A percentile compares a stretch with the other conserved stretches of the same genome.
phyloP scores from a whole-genome alignment of 2,888 invertebrate genomes.

The Eupeodes luniger region DNA sequence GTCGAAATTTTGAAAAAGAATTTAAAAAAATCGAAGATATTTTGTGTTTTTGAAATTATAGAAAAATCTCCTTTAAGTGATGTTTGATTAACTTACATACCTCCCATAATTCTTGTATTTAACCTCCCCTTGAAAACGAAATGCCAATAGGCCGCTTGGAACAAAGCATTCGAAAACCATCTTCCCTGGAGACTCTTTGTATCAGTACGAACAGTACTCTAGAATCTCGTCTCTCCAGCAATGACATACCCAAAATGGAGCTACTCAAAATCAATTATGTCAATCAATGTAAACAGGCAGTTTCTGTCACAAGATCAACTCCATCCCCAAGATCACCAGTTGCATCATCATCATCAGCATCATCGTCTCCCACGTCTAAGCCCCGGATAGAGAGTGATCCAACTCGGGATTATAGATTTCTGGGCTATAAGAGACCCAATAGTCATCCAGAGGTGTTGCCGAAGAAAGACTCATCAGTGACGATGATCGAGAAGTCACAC shows the following conservation, averaged over 20 bases:
- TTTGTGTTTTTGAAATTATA: slow-evolving; percentile 33
- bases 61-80: slow-evolving; percentile 33
- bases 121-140: slow-evolving; percentile 49
- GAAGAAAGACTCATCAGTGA: slow-evolving; percentile 48
- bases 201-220: slow-evolving; percentile 79
- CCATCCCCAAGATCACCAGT: slow-evolving; percentile 46
- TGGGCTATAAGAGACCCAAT: slow-evolving; percentile 71
- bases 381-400: slow-evolving; percentile 49
- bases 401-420: slow-evolving; percentile 63
- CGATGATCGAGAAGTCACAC: slow-evolving; percentile 28
- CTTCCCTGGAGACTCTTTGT: slow-evolving; percentile 67
- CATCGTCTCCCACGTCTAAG: slow-evolving; percentile 76
- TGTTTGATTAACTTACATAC: background rate
- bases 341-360: slow-evolving; percentile 68
- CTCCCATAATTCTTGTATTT: slow-evolving; percentile 29
- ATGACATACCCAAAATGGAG: slow-evolving; percentile 83
- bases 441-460: slow-evolving; percentile 59
- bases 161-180: slow-evolving; percentile 78
- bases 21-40: background rate
- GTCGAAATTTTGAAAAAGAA: background rate
- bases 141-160: slow-evolving; percentile 80
- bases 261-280: slow-evolving; percentile 83
- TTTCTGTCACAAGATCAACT: slow-evolving; percentile 49
- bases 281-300: slow-evolving; percentile 81
- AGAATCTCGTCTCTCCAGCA: slow-evolving; percentile 81